Base-by-base conservation (phyloP, 2,888 invertebrate species). In the Caenorhabditis sulstoni region DNA sequence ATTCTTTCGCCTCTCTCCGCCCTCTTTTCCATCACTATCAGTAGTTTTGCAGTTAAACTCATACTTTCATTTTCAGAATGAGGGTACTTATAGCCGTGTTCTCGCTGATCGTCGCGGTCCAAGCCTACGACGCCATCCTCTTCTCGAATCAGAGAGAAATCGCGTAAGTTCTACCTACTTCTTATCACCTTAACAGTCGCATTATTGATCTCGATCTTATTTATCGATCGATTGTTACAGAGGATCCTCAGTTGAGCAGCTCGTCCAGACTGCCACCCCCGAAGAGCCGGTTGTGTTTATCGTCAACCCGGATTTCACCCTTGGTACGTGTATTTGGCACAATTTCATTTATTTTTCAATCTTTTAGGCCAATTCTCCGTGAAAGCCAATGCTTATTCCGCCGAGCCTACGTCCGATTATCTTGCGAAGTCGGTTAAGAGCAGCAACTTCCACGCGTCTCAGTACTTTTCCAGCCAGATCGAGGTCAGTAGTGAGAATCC, bases 241-340 rank as follows among this genome's bases (percentile, higher is more conserved):
- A 45, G 58, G 57, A 65, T 29, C 57, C 44, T 47, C 65, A 66
- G 66, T 79, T 49, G 75, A 62, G 9, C 53, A 81, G 16, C 61
- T 85, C 3, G 65, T 84, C 9, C 57, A 66, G 16, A 61, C 68
- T 8, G 84, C 85, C 11, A 74, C 83, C 7, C 29, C 81, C 14
- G 80, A 81, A n/a, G 50, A 78, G 49, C 85, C 85, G 9, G 55
- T 85, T 29, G 81, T 85, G 12, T 81, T 85, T 61, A 73, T 85
- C 35, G 81, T 81, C 20, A 79, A 83, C 61, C 84, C 84, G 18
- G 83, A 85, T 67, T 85, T 85, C 78, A 82, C 81, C 22, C 77
- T 85, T 44, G 85, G 82, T 76, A 67, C 35, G n/a, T n/a, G n/a
- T n/a, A n/a, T 23, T 39, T 45, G 11, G 1, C 16, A 20, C n/a